A percentile compares a stretch with the other conserved stretches of the same genome.
These are phyloP conservation scores for Sebastes reedi DNA, from an alignment of 2,797 vertebrate genomes.

Conservation along the genomic window DNA sequence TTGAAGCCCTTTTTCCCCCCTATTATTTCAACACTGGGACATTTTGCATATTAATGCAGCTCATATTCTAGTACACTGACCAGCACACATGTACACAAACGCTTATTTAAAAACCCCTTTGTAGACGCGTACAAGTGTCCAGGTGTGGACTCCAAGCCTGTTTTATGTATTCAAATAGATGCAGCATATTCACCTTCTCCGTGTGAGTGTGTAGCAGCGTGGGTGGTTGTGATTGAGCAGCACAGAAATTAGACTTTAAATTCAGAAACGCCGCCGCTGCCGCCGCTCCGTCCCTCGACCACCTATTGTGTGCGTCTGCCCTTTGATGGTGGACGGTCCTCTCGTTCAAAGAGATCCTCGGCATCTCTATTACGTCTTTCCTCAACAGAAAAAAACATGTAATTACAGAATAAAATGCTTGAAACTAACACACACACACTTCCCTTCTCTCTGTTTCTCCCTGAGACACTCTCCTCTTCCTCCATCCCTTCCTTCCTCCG, in stretches of 20 bases:
- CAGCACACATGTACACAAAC: background rate
- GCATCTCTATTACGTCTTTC: background rate
- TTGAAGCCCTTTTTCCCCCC: constrained; percentile 63
- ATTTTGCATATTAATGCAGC: constrained; percentile 65
- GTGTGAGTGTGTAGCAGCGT: background rate
- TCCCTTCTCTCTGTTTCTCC: background rate
- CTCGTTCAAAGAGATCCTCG: constrained; percentile 9
- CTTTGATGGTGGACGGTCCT: constrained; percentile 41
- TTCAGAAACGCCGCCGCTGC: constrained; percentile 1
- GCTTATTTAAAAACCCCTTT: constrained; percentile 12
- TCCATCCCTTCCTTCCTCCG: background rate
- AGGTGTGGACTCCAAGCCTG: constrained; percentile 31
- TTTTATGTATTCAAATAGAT: constrained; percentile 47
- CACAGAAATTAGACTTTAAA: constrained; percentile 19
- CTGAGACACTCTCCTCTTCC: background rate
- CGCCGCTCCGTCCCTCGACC: background rate
- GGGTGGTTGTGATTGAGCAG: background rate
- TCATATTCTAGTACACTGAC: constrained; percentile 10
- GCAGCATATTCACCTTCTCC: constrained; percentile 13
- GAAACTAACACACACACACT: background rate
- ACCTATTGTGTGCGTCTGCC: background rate
- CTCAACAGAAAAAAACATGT: background rate
- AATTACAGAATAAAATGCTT: background rate
- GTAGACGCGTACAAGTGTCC: constrained; percentile 6
- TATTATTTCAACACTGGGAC: constrained; percentile 57